These are phyloP conservation scores for Platynereis dumerilii DNA, from an alignment of 2,888 invertebrate genomes.

Conservation along the genomic window DNA sequence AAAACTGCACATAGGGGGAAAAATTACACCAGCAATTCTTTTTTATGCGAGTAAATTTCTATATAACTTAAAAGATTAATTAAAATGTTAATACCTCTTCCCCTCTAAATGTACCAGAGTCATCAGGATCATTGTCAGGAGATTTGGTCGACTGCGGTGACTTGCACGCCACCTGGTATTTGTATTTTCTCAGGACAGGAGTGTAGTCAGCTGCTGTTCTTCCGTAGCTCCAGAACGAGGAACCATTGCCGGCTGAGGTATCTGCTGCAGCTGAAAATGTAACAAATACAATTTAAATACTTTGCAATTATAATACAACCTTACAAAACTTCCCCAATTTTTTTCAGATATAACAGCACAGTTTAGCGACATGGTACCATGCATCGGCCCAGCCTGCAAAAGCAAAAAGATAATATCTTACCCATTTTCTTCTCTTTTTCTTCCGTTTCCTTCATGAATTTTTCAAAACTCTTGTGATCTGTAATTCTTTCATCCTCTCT, in stretches of 20 bases:
- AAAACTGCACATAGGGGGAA: too few species aligned
- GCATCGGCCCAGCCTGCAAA: too few species aligned
- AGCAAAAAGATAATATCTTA: too few species aligned
- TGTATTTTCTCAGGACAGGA: constrained; percentile 51
- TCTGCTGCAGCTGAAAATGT: constrained; percentile 5
- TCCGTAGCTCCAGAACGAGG: constrained; percentile 58
- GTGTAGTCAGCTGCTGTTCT: constrained; percentile 49
- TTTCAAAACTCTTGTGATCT: constrained; percentile 45
- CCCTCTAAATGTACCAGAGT: constrained; percentile 40
- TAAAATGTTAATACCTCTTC: constrained; percentile 19
- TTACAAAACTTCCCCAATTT: background rate
- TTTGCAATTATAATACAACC: background rate
- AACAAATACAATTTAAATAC: background rate
- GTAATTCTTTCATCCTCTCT: constrained; percentile 42
- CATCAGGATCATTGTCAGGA: constrained; percentile 44
- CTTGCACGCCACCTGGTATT: constrained; percentile 56
- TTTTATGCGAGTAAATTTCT: too few species aligned
- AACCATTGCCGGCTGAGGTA: constrained; percentile 18
- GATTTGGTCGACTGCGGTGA: constrained; percentile 50
- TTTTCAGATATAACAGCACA: background rate
- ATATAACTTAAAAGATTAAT: too few species aligned
- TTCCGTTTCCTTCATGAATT: constrained; percentile 50
- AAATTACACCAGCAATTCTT: too few species aligned
- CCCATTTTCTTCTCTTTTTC: constrained; percentile 46
- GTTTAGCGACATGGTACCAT: too few species aligned